A percentile compares a stretch with the other conserved stretches of the same genome.
Evolutionary conservation across 1,140 invertebrate species (phyloP).

Genomic region (Cyclina sinensis): DNA sequence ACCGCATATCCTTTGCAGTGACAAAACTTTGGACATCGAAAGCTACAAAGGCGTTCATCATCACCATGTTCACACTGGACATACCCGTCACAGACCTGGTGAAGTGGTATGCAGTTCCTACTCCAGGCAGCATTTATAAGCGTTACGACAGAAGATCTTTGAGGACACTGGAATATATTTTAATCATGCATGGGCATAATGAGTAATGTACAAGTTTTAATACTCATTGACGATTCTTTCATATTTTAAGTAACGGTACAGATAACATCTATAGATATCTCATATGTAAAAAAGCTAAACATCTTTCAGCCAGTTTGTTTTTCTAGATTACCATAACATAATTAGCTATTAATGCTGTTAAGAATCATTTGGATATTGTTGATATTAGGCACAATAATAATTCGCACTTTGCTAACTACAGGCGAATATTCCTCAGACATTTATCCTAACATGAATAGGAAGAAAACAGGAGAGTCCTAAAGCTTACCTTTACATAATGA

Average conservation of each 20-base stretch:
- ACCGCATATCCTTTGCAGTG: background rate
- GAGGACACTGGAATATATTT: background rate
- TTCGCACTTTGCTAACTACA: too few species aligned
- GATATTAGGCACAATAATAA: too few species aligned
- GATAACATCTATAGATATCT: background rate
- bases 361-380: too few species aligned
- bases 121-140: slow-evolving; percentile 13
- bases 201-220: background rate
- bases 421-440: too few species aligned
- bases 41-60: slow-evolving; percentile 33
- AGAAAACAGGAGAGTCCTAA: too few species aligned
- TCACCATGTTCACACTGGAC: background rate
- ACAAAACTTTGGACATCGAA: background rate
- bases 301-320: too few species aligned
- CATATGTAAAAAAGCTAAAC: too few species aligned
- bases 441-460: too few species aligned
- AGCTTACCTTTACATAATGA: background rate
- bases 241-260: background rate
- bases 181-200: background rate
- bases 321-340: too few species aligned
- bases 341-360: too few species aligned
- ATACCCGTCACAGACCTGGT: slow-evolving; percentile 40
- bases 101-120: background rate
- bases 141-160: background rate
- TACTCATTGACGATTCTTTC: background rate